Conservation (phyloP, 2,888 invertebrate species). For the Choreutis nemorana region DNA sequence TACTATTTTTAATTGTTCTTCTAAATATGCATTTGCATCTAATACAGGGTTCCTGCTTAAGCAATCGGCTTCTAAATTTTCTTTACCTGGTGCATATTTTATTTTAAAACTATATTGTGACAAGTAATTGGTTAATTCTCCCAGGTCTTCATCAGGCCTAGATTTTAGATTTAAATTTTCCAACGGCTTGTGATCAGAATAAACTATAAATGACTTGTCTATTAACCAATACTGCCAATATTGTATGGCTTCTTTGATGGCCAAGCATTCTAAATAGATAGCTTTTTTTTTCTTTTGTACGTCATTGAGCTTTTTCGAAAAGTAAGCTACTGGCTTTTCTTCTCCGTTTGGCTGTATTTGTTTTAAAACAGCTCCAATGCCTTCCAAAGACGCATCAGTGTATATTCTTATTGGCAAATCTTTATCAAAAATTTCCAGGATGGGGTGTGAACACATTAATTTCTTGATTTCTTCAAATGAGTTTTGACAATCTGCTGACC, state of each 20-base stretch:
- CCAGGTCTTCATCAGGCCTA: conserved; percentile 8
- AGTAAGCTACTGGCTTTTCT: conserved; percentile 8
- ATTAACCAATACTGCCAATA: conserved; percentile 9
- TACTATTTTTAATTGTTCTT: conserved; percentile 4
- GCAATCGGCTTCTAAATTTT: conserved; percentile 6
- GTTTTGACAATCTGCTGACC: conserved; percentile 11
- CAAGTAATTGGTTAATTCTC: conserved; percentile 9
- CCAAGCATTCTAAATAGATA: conserved; percentile 11
- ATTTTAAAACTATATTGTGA: conserved; percentile 7
- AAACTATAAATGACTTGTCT: conserved; percentile 7
- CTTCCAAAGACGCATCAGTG: conserved; percentile 8
- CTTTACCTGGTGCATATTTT: conserved; percentile 7
- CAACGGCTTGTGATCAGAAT: conserved; percentile 4
- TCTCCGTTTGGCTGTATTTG: conserved; percentile 10
- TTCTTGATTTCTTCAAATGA: conserved; percentile 8
- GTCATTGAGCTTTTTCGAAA: conserved; percentile 9
- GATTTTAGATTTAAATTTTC: conserved; percentile 7
- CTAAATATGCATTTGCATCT: conserved; percentile 5
- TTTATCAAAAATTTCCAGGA: conserved; percentile 8
- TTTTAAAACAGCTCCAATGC: conserved; percentile 9
- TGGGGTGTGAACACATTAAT: conserved; percentile 5
- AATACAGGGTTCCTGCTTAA: conserved; percentile 8
- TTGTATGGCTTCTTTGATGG: conserved; percentile 10
- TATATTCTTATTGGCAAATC: conserved; percentile 9
- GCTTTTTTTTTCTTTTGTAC: conserved; percentile 9